phyloP scores from a whole-genome alignment of 2,888 invertebrate genomes.

The Chrysolina oricalcia region DNA sequence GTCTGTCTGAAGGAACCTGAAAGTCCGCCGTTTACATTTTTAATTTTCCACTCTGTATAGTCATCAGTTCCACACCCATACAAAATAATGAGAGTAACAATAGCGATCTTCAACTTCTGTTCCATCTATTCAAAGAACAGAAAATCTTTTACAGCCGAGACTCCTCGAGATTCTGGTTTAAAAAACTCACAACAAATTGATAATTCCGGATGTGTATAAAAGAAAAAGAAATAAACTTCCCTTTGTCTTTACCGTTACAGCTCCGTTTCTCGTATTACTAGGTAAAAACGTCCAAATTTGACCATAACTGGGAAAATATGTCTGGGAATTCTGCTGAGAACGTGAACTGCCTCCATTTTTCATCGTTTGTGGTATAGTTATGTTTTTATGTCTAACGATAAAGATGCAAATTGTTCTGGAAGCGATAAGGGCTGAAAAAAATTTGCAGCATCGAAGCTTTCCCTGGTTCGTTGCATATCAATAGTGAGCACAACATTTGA shows the following conservation, averaged over 20 bases:
- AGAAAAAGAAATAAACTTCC: not conserved
- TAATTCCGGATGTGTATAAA: not conserved
- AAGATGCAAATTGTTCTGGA: slow-evolving; percentile 28
- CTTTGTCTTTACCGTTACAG: not conserved
- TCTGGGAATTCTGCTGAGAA: slow-evolving; percentile 17
- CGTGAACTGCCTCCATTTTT: slow-evolving; percentile 26
- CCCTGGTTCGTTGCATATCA: not conserved
- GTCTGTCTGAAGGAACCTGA: no score
- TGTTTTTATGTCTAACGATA: slow-evolving; percentile 31
- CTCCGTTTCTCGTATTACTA: slow-evolving; percentile 10
- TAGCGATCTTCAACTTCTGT: no score
- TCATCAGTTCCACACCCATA: no score
- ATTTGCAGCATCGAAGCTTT: not conserved
- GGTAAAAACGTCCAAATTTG: slow-evolving; percentile 20
- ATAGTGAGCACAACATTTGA: not conserved
- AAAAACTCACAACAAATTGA: not conserved
- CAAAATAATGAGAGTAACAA: no score
- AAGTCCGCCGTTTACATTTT: no score
- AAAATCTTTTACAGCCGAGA: no score
- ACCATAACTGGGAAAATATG: slow-evolving; percentile 29
- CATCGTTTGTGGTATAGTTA: slow-evolving; percentile 32
- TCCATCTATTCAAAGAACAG: no score
- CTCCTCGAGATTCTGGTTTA: not conserved
- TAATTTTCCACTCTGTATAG: no score
- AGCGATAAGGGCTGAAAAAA: not conserved